A percentile compares a stretch with the other conserved stretches of the same genome.
Evolutionary conservation across 1,140 invertebrate genomes (phyloP).

Genomic region (Trachelipus rathkii): DNA sequence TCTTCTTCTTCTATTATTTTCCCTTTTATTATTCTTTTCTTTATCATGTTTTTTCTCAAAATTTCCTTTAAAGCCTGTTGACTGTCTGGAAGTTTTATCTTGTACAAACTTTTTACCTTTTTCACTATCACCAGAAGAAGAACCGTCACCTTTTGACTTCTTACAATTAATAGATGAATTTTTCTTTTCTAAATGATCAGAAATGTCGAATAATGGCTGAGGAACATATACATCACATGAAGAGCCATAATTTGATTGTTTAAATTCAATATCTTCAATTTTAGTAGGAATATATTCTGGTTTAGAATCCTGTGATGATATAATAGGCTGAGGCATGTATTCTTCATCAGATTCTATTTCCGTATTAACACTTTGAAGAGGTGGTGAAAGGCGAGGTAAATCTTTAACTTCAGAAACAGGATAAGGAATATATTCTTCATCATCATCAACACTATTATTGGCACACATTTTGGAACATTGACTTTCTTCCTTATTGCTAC

Average conservation of each 20-base stretch:
- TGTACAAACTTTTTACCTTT: background rate
- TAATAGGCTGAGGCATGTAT: background rate
- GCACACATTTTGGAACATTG: no score
- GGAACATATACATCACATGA: background rate
- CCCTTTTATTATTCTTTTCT: background rate
- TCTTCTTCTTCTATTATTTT: background rate
- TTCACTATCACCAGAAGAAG: no score
- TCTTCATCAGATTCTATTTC: background rate
- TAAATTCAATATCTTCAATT: background rate
- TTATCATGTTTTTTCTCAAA: background rate
- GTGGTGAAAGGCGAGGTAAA: background rate
- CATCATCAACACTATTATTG: background rate
- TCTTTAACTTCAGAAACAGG: background rate
- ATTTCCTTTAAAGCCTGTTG: no score
- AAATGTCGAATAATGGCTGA: background rate
- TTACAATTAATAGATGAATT: no score
- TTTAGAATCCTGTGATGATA: background rate
- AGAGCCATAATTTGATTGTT: background rate
- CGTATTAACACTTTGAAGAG: background rate
- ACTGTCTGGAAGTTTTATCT: background rate
- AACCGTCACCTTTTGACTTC: no score
- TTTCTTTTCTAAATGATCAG: no score
- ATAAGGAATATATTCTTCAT: constrained; percentile 1
- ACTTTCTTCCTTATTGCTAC: no score
- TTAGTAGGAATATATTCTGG: constrained; percentile 10